Conservation (phyloP, 2,888 invertebrate genomes). For the Graphium colonna region DNA sequence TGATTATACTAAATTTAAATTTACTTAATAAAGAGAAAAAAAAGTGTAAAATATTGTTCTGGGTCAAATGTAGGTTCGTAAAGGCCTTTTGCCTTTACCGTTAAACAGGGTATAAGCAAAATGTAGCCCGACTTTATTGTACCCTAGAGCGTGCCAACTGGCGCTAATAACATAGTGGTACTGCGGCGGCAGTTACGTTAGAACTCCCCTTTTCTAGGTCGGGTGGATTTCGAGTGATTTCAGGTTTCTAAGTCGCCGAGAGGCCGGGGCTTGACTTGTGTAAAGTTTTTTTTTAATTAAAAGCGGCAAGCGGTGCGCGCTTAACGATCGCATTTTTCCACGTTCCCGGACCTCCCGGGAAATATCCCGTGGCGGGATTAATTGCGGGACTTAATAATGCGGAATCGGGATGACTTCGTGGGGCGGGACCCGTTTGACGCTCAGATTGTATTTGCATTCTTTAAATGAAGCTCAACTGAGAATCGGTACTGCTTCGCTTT, state of each 20-base stretch:
- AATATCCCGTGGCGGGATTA: constrained; percentile 64
- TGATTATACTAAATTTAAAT: no score
- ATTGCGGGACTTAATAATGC: constrained; percentile 69
- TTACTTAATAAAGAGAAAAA: no score
- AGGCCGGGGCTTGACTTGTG: constrained; percentile 54
- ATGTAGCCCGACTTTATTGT: no score
- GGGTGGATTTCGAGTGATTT: constrained; percentile 15
- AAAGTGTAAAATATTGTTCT: no score
- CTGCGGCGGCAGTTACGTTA: no score
- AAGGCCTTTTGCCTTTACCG: no score
- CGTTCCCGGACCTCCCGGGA: constrained; percentile 62
- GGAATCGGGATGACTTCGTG: constrained; percentile 48
- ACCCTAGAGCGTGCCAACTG: no score
- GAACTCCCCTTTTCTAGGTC: constrained; percentile 22
- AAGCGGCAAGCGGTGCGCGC: constrained; percentile 48
- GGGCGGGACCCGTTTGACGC: constrained; percentile 43
- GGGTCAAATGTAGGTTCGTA: no score
- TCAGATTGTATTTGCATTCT: constrained; percentile 44
- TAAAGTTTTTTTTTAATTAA: constrained; percentile 71
- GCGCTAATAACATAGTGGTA: no score
- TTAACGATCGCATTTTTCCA: constrained; percentile 73
- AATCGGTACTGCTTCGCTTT: not conserved
- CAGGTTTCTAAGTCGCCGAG: constrained; percentile 20
- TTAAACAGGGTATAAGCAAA: no score
- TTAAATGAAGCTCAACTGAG: constrained; percentile 19